phyloP scores from a whole-genome alignment of 2,888 invertebrate genomes.

The Busseola fusca region DNA sequence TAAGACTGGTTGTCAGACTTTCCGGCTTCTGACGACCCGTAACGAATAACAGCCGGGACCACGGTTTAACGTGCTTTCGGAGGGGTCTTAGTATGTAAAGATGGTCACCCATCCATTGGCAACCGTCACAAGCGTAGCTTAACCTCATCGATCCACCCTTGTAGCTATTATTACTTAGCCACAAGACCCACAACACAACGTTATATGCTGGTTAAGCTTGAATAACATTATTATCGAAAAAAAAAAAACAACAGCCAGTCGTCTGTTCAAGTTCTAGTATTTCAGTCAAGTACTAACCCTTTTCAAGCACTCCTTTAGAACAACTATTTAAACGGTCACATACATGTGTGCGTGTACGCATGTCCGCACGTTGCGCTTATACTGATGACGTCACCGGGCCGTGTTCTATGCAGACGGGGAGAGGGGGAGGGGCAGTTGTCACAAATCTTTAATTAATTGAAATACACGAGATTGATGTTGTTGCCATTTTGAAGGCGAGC shows the following conservation, averaged over 20 bases:
- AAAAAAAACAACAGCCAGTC: background rate
- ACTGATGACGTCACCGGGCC: conserved; percentile 64
- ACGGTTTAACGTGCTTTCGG: no score
- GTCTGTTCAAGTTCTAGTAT: conserved; percentile 21
- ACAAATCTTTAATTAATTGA: conserved; percentile 36
- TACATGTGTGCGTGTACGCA: conserved; percentile 59
- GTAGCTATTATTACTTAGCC: no score
- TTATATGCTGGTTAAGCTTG: no score
- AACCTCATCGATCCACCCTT: no score
- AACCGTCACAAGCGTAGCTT: no score
- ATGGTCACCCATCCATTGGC: no score
- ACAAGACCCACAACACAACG: no score
- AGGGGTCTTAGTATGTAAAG: no score
- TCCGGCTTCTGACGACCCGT: no score
- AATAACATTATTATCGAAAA: no score
- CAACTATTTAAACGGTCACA: conserved; percentile 53
- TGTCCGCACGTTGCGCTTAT: conserved; percentile 55
- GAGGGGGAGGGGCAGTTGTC: background rate
- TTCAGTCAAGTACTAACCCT: conserved; percentile 41
- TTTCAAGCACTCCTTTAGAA: conserved; percentile 46
- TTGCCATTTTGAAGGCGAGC: conserved; percentile 4
- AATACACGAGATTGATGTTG: background rate
- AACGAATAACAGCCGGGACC: no score
- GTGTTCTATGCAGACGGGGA: conserved; percentile 41
- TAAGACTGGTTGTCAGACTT: no score